A percentile compares a stretch with the other conserved stretches of the same genome.
Conservation (phyloP, 2,113 vertebrate genomes). For the Pachypanchax playfairii region DNA sequence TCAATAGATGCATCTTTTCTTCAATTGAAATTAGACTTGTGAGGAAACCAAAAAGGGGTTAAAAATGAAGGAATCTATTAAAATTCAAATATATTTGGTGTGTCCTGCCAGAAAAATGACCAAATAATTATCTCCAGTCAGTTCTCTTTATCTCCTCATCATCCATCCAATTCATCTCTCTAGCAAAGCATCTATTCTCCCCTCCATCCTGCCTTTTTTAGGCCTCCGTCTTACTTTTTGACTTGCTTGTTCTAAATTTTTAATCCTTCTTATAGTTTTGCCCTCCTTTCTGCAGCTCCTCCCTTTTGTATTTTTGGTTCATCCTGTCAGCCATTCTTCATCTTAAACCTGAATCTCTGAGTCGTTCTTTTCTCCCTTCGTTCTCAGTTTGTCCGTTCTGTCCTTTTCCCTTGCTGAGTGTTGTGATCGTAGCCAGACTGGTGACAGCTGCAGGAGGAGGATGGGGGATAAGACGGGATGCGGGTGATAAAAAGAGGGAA, state of each 20-base stretch:
- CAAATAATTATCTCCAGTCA: slow-evolving; percentile 65
- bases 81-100: slow-evolving; percentile 51
- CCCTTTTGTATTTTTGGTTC: slow-evolving; percentile 30
- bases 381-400: slow-evolving; percentile 29
- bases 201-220: not conserved
- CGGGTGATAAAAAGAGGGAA: not conserved
- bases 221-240: not conserved
- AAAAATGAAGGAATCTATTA: slow-evolving; percentile 45
- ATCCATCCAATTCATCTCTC: slow-evolving; percentile 37
- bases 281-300: slow-evolving; percentile 43
- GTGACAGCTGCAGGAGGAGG: slow-evolving; percentile 25
- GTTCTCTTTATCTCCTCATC: slow-evolving; percentile 60
- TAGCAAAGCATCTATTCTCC: slow-evolving; percentile 12
- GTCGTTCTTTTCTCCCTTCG: slow-evolving; percentile 6
- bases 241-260: slow-evolving; percentile 29
- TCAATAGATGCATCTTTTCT: slow-evolving; percentile 4
- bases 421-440: slow-evolving; percentile 55
- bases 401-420: slow-evolving; percentile 43
- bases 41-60: slow-evolving; percentile 19
- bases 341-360: slow-evolving; percentile 11
- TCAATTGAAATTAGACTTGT: slow-evolving; percentile 14
- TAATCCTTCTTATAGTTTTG: slow-evolving; percentile 17
- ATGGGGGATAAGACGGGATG: slow-evolving; percentile 16
- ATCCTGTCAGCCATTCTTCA: slow-evolving; percentile 16
- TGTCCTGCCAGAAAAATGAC: slow-evolving; percentile 55